Conservation (phyloP, 2,888 invertebrate genomes). For the Oscheius onirici region DNA sequence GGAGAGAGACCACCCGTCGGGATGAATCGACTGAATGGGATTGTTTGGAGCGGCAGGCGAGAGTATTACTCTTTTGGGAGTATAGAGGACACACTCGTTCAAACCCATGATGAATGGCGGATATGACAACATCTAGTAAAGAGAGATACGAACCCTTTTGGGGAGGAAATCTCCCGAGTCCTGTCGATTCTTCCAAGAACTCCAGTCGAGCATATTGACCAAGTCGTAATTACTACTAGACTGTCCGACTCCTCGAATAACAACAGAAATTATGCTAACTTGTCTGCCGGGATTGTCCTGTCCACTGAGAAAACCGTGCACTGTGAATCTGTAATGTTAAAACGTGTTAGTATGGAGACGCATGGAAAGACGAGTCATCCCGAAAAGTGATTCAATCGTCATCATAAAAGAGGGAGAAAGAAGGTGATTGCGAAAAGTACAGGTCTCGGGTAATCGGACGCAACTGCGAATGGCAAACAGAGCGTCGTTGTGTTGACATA, state of each 20-base stretch:
- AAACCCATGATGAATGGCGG: background rate
- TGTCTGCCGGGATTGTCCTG: slow-evolving; percentile 42
- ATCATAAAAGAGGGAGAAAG: background rate
- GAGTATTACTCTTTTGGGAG: too few species aligned
- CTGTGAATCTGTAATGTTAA: slow-evolving; percentile 37
- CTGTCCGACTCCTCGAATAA: slow-evolving; percentile 39
- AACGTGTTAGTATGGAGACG: background rate
- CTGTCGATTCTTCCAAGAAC: background rate
- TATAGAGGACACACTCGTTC: too few species aligned
- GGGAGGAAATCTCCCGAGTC: background rate
- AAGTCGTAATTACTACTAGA: background rate
- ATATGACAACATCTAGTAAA: background rate
- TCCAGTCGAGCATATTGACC: slow-evolving; percentile 5
- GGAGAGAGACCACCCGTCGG: too few species aligned
- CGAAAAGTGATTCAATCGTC: too few species aligned
- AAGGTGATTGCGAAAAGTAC: slow-evolving; percentile 8
- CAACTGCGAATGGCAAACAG: slow-evolving; percentile 20
- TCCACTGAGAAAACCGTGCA: slow-evolving; percentile 46
- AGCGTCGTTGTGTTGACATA: slow-evolving; percentile 21
- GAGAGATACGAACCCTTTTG: background rate
- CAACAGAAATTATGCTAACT: slow-evolving; percentile 42
- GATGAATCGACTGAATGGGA: too few species aligned
- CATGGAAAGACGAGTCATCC: too few species aligned
- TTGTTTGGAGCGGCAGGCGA: too few species aligned
- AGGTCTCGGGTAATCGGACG: background rate